These are phyloP conservation scores for Ctenoplectra terminalis DNA, from an alignment of 1,140 invertebrate genomes.

Conservation along the genomic window DNA sequence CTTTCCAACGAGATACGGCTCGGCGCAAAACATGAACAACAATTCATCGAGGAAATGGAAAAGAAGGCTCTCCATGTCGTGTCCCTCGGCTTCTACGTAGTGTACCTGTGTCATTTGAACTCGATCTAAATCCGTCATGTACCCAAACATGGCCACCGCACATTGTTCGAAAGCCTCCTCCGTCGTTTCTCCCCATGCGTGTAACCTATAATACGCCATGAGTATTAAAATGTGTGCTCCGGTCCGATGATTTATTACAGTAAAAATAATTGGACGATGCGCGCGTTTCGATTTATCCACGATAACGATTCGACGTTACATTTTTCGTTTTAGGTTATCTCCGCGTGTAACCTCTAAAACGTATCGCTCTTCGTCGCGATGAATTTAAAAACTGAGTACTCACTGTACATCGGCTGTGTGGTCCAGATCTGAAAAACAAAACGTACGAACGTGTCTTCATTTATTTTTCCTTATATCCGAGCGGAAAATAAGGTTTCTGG, in stretches of 20 bases:
- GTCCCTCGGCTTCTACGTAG: slow-evolving; percentile 92
- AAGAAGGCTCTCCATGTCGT: slow-evolving; percentile 94
- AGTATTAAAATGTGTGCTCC: background rate
- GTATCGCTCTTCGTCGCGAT: background rate
- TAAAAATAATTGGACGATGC: background rate
- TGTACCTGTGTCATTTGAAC: slow-evolving; percentile 92
- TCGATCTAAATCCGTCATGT: slow-evolving; percentile 96
- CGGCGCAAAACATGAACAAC: slow-evolving; percentile 95
- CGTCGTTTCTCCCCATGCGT: slow-evolving; percentile 95
- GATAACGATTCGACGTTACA: background rate
- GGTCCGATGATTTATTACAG: background rate
- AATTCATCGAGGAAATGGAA: slow-evolving; percentile 98
- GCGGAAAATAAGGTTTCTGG: background rate
- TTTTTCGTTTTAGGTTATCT: slow-evolving; percentile 69
- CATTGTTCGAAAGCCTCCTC: slow-evolving; percentile 97
- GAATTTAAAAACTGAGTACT: slow-evolving; percentile 81
- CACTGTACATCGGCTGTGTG: slow-evolving; percentile 99
- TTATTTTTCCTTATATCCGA: background rate
- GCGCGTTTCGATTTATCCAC: background rate
- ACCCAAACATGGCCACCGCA: slow-evolving; percentile 97
- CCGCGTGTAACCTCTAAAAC: slow-evolving; percentile 66
- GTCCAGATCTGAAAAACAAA: slow-evolving; percentile 93
- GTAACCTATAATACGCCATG: slow-evolving; percentile 85
- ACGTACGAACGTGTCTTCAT: background rate
- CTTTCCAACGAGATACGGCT: slow-evolving; percentile 91